Evolutionary conservation across 2,113 vertebrate species (phyloP), one percentile per base, ranked within the genome.

Genomic region (Blennius ocellaris): DNA sequence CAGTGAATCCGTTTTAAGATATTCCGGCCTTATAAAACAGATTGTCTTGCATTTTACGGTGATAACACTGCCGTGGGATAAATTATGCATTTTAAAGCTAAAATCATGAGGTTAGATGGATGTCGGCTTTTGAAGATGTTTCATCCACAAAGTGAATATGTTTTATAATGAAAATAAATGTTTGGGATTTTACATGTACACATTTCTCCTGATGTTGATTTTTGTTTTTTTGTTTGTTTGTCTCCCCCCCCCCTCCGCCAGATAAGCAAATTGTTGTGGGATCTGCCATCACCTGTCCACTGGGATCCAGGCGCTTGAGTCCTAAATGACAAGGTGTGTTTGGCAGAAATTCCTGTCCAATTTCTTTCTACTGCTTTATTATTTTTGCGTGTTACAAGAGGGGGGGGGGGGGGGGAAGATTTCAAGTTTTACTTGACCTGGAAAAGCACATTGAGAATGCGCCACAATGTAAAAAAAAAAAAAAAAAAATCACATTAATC

Each of bases 311-410:
- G 79, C 39, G 64, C 78, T 82, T 76, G 59, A 83, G 67, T 89
- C 84, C 87, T 92, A 92, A 90, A 94, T 93, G 93, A 92, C 88
- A 91, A 93, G 90, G 93, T 93, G 90, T 49, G 43, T 65, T 38
- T 71, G 1, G 17, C n/a, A 17, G 1, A 5, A 7, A 6, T 5
- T 11, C 0, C 2, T 2, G 10, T 66, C 1, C 44, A 10, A 12
- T 12, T 10, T 79, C 30, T 10, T n/a, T n/a, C n/a, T n/a, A n/a
- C n/a, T n/a, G n/a, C n/a, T n/a, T n/a, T n/a, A n/a, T n/a, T n/a
- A n/a, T n/a, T n/a, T n/a, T n/a, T n/a, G n/a, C n/a, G n/a, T n/a
- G n/a, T n/a, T n/a, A n/a, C n/a, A n/a, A n/a, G n/a, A n/a, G n/a
- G n/a, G n/a, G n/a, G n/a, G n/a, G n/a, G n/a, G n/a, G n/a, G n/a